Evolutionary conservation across 2,797 vertebrate species (phyloP).

Genomic region (Octomys mimax): DNA sequence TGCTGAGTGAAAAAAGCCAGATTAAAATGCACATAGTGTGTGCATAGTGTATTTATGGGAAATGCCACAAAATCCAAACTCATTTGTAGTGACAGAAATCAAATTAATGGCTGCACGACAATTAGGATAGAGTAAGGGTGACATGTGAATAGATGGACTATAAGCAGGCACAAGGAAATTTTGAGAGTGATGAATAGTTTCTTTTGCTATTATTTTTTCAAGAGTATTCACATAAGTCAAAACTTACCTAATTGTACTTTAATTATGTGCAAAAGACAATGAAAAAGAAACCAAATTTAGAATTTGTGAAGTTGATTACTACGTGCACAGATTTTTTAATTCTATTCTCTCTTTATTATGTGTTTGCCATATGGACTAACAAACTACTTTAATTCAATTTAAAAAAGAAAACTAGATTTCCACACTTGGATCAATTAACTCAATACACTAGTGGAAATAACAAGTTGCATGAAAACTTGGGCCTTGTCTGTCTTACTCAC

Average conservation of each 20-base stretch:
- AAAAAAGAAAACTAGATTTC: conserved; percentile 39
- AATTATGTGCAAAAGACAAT: conserved; percentile 39
- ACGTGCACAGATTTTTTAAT: neutral
- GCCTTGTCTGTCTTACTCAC: neutral
- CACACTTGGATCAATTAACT: neutral
- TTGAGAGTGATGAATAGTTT: neutral
- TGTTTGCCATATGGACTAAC: conserved; percentile 24
- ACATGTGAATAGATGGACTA: neutral
- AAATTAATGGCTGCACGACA: conserved; percentile 12
- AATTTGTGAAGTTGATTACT: conserved; percentile 17
- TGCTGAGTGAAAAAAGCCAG: neutral
- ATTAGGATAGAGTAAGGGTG: neutral
- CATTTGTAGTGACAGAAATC: neutral
- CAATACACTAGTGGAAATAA: conserved; percentile 5
- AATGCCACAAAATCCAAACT: conserved; percentile 56
- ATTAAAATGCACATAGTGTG: neutral
- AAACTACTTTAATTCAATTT: conserved; percentile 39
- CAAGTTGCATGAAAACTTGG: neutral
- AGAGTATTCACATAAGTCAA: neutral
- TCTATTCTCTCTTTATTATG: neutral
- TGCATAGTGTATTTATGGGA: neutral
- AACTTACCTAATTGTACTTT: conserved; percentile 15
- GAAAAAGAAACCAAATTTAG: conserved; percentile 28
- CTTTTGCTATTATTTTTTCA: conserved; percentile 8
- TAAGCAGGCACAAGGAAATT: conserved; percentile 4